Percentiles rank a stretch among this genome's conserved stretches.
phyloP scores from a whole-genome alignment of 2,113 vertebrate genomes.

The Hydrolagus affinis region DNA sequence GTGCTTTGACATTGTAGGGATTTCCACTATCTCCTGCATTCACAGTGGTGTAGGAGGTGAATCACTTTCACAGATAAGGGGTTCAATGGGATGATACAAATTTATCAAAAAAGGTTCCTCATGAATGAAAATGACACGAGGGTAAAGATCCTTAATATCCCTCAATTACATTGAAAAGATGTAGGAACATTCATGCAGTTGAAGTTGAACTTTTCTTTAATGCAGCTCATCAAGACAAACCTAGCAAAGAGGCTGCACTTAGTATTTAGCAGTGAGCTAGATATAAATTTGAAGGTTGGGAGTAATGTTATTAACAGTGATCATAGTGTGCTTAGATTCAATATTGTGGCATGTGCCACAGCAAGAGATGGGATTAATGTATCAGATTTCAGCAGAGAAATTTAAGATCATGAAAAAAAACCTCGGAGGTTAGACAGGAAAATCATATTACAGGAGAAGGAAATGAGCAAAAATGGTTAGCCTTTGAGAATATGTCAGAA shows the following conservation, averaged over 20 bases:
- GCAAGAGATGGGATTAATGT: background rate
- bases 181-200: background rate
- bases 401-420: background rate
- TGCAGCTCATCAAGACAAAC: background rate
- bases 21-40: too few relatives aligned
- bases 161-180: background rate
- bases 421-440: background rate
- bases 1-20: too few relatives aligned
- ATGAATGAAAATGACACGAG: background rate
- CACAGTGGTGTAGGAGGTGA: too few relatives aligned
- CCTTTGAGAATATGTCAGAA: background rate
- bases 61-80: too few relatives aligned
- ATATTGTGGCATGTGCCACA: background rate
- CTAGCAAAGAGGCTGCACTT: background rate
- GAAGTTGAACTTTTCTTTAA: too few relatives aligned
- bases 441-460: background rate
- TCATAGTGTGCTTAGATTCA: background rate
- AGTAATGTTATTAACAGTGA: background rate
- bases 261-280: background rate
- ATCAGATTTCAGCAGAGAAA: background rate
- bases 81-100: background rate
- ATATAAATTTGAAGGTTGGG: background rate
- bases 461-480: background rate
- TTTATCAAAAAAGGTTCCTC: background rate
- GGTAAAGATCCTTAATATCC: background rate